These are phyloP conservation scores for Fukomys damarensis DNA, from an alignment of 2,113 vertebrate species.

Conservation along the genomic window DNA sequence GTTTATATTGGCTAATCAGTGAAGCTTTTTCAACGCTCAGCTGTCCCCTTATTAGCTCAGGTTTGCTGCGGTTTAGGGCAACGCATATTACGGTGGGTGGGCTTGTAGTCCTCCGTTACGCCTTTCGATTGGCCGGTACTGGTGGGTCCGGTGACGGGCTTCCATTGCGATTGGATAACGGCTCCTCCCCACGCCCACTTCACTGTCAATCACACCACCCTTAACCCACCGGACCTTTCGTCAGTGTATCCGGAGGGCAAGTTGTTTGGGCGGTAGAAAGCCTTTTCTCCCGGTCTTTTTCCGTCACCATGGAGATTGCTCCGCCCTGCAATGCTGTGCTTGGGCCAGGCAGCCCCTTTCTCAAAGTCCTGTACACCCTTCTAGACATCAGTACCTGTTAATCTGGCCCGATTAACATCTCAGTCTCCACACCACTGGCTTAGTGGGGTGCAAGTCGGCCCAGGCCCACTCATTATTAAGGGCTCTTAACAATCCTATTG, in stretches of 20 bases:
- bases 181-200: no score
- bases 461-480: neutral
- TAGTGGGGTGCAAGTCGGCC: neutral
- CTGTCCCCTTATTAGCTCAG: neutral
- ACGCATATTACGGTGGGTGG: neutral
- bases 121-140: conserved; percentile 57
- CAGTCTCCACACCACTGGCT: neutral
- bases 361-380: accelerated
- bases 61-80: neutral
- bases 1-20: conserved; percentile 53
- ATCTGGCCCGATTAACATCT: neutral
- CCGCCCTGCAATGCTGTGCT: accelerated
- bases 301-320: conserved; percentile 1
- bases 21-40: neutral
- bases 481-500: neutral
- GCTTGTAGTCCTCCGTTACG: neutral
- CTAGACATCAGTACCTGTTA: neutral
- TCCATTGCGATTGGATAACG: conserved; percentile 29
- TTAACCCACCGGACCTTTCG: neutral
- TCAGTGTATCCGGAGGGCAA: neutral
- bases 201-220: conserved; percentile 49
- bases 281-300: accelerated
- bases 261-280: neutral
- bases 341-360: accelerated
- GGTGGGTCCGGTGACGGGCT: accelerated